A percentile compares a stretch with the other conserved stretches of the same genome.
Conservation (phyloP, 2,888 invertebrate species). For the Oeneis ivallda region DNA sequence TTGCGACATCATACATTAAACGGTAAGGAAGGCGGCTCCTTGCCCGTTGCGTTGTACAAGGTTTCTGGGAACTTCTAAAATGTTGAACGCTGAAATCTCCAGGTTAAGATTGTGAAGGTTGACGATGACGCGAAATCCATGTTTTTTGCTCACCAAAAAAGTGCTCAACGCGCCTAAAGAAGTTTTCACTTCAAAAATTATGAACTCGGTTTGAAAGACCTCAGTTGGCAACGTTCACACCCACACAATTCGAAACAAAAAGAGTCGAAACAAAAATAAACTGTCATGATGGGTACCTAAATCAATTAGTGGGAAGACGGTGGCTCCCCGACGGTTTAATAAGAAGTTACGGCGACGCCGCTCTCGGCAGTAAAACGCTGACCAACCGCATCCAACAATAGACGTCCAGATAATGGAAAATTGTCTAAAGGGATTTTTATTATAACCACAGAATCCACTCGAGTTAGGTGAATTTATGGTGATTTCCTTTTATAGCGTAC, state of each 20-base stretch:
- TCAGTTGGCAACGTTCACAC: not conserved
- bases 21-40: too few relatives aligned
- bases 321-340: conserved; percentile 69
- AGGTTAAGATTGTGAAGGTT: too few relatives aligned
- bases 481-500: conserved; percentile 54
- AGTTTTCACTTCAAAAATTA: too few relatives aligned
- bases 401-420: conserved; percentile 75
- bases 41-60: too few relatives aligned
- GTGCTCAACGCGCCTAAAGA: too few relatives aligned
- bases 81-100: too few relatives aligned
- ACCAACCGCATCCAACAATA: conserved; percentile 66
- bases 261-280: conserved; percentile 54
- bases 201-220: not conserved
- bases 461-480: conserved; percentile 59
- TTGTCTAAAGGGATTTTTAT: conserved; percentile 76
- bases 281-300: conserved; percentile 65
- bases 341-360: conserved; percentile 71
- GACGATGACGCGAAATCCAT: too few relatives aligned
- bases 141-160: too few relatives aligned
- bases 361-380: conserved; percentile 70
- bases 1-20: too few relatives aligned
- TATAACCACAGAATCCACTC: conserved; percentile 67
- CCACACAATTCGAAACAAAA: conserved; percentile 6
- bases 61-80: too few relatives aligned
- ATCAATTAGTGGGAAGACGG: conserved; percentile 73